Base-by-base conservation (phyloP, 2,888 invertebrate species). In the Elysia crispata region DNA sequence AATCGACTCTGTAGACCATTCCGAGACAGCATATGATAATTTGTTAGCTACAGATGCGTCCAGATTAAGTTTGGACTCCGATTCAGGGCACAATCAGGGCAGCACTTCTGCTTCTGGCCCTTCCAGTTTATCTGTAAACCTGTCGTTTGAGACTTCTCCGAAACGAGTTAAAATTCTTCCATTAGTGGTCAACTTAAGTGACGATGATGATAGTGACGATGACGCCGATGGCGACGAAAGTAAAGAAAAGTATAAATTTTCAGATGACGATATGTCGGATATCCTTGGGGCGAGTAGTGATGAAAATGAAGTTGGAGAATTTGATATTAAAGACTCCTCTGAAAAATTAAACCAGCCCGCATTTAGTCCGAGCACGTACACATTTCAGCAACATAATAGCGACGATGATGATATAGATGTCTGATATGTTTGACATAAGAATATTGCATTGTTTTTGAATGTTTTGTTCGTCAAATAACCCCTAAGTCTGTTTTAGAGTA, bases 251-350 rank as follows among this genome's bases (percentile, higher is more conserved):
- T 41, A 33, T 15, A 64, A 72, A 41, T 13, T 60, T 50, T 54
- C 78, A 11, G 72, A 72, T 57, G 33, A 60, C 18, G 73, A 79
- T 30, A 49, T 72, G 23, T 31, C 79, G 25, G 66, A 64, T 0
- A 30, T 66, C 8, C 73, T 64, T 23, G 49, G 41, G 25, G 28
- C 15, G 25, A 66, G 41, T 28, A 30, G 20, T 28, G 73, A 79
- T 18, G 30, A 31, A 30, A 64, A 64, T 49, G 54, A 41, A 0
- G 30, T n/a, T 23, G 25, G 41, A 25, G 54, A 20, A 60, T 15
- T 18, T 0, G 72, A 28, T 60, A 33, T 20, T 60, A 28, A 28
- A 41, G 33, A 11, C 13, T 57, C 28, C 18, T 41, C 6, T 33
- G 25, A 74, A 0, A n/a, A 6, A 1, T 20, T 8, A 3, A 64